These are phyloP conservation scores for Scomber scombrus DNA, from an alignment of 2,113 vertebrate species.

Conservation along the genomic window DNA sequence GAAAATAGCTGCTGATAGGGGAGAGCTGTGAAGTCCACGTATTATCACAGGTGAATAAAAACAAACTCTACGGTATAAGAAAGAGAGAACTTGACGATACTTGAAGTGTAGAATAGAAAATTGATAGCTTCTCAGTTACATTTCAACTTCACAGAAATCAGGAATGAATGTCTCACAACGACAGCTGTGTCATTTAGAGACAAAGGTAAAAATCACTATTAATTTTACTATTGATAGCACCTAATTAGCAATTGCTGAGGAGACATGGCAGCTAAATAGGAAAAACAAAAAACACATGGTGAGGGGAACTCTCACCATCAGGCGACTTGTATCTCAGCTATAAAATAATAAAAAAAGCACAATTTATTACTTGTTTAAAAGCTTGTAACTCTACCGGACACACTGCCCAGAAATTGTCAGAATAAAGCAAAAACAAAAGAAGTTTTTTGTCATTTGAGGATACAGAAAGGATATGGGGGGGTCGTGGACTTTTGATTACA, in stretches of 20 bases:
- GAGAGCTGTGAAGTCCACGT: slow-evolving; percentile 19
- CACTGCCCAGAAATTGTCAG: no score
- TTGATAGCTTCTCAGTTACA: not conserved
- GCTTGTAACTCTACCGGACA: not conserved
- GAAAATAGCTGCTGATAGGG: not conserved
- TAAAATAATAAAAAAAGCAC: not conserved
- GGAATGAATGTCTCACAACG: not conserved
- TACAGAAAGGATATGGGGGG: not conserved
- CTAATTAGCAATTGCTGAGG: slow-evolving; percentile 12
- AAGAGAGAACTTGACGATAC: not conserved
- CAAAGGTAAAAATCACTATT: slow-evolving; percentile 11
- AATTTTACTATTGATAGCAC: slow-evolving; percentile 28
- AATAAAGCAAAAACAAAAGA: no score
- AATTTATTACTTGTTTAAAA: not conserved
- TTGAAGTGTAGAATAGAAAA: not conserved
- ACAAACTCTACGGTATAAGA: slow-evolving; percentile 14
- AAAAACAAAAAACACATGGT: not conserved
- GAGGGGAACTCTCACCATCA: not conserved
- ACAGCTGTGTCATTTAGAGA: slow-evolving; percentile 4
- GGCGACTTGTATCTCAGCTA: not conserved
- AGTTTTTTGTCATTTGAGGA: not conserved
- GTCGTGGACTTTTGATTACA: not conserved
- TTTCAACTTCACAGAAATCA: not conserved
- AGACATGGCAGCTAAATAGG: slow-evolving; percentile 22
- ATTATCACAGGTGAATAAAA: slow-evolving; percentile 18